Evolutionary conservation across 2,797 vertebrate genomes (phyloP).

Genomic region (Rhinoraja longicauda): DNA sequence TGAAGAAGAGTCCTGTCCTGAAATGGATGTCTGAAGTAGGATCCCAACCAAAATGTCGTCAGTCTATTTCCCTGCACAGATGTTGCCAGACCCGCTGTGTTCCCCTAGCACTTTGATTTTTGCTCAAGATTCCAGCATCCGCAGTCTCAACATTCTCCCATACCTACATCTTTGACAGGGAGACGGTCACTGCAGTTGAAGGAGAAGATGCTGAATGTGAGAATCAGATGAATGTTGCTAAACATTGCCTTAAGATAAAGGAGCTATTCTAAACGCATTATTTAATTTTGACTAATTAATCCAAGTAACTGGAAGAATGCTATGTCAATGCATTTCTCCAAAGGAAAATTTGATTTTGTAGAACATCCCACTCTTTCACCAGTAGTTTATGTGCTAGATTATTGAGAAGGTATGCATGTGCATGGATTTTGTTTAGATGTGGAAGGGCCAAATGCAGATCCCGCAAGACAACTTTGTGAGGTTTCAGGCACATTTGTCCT

Average conservation of each 20-base stretch:
- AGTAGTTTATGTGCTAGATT: background rate
- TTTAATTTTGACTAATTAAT: background rate
- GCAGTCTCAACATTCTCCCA: too few species aligned
- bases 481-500: conserved; percentile 20
- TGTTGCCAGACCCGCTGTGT: too few species aligned
- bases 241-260: background rate
- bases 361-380: background rate
- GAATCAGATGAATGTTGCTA: background rate
- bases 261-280: background rate
- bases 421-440: background rate
- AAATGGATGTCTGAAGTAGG: too few species aligned
- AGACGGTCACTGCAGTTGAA: too few species aligned
- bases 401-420: background rate
- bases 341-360: background rate
- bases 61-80: too few species aligned
- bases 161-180: too few species aligned
- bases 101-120: too few species aligned
- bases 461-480: background rate
- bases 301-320: background rate
- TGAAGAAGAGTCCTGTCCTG: too few species aligned
- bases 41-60: too few species aligned
- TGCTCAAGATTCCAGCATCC: too few species aligned
- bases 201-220: too few species aligned
- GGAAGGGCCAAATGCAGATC: background rate
- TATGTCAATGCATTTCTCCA: background rate